phyloP scores from a whole-genome alignment of 2,113 vertebrate species.

The Gracilinanus agilis region DNA sequence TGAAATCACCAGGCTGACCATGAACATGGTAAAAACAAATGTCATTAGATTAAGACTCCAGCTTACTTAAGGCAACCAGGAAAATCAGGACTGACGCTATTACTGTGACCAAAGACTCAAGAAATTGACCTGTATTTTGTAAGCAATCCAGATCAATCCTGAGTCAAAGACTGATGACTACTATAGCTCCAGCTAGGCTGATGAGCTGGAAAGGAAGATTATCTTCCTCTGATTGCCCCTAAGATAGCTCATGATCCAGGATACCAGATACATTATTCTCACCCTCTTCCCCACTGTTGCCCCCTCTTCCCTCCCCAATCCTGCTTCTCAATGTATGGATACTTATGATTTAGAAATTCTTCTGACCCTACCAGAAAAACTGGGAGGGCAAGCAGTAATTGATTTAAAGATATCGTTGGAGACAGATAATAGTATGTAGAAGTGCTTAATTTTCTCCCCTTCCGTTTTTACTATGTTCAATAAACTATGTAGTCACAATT shows the following conservation, averaged over 20 bases:
- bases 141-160: neutral
- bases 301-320: neutral
- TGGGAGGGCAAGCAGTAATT: neutral
- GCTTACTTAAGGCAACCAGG: neutral
- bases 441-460: neutral
- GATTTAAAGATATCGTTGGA: neutral
- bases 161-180: neutral
- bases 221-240: neutral
- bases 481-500: neutral
- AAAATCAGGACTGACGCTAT: neutral
- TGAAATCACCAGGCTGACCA: neutral
- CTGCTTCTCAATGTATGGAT: neutral
- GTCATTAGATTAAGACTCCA: neutral
- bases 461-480: neutral
- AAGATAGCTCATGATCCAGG: neutral
- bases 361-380: neutral
- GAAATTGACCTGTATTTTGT: neutral
- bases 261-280: neutral
- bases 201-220: neutral
- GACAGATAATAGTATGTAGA: neutral
- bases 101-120: neutral
- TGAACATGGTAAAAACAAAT: neutral
- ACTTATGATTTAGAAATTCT: neutral
- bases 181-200: neutral
- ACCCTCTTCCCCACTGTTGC: neutral